Base-by-base conservation (phyloP, 2,888 invertebrate species). In the Adineta ricciae region DNA sequence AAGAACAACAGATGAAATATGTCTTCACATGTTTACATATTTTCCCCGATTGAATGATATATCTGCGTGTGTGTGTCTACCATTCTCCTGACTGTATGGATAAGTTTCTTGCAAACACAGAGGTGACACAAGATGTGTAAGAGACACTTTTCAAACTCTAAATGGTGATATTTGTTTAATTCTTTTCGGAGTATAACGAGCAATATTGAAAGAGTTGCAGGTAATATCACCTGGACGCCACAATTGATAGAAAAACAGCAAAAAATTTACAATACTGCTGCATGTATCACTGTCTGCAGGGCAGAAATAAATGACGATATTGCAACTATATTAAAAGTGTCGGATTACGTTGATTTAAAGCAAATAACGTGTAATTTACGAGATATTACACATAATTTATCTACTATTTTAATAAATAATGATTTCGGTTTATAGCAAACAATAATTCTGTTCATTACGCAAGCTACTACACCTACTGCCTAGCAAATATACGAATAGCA, bases 1-100 rank as follows among this genome's bases (percentile, higher is more conserved):
- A 21, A n/a, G 73, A 16, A 78, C 84, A 54, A 27, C 19, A 32
- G 46, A 85, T 54, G 85, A 85, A 83, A 85, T 85, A 84, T 85
- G 85, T 72, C 38, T 32, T 50, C 73, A 84, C 7, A 73, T 85
- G 24, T 84, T 84, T 27, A 52, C 54, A 0, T 85, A 85, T 41
- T 85, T 73, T 83, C 85, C 85, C 38, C n/a, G 85, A 11, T 16
- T 50, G 24, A 64, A n/a, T 19, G 32, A 41, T 32, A 38, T 83
- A 27, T 83, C 64, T 50, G 11, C 14, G 5, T 85, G 85, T 32
- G n/a, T n/a, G 8, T 64, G 5, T 52, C 38, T 41, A 11, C 32
- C 16, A 64, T 50, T 9, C 1, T 19, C 24, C 38, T 19, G 41
- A 32, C 46, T 56, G 27, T 14, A 27, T 56, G 56, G 56, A 8